A percentile compares a stretch with the other conserved stretches of the same genome.
These are phyloP conservation scores for Sarcophaga carnaria DNA, from an alignment of 2,888 invertebrate species.

Conservation along the genomic window DNA sequence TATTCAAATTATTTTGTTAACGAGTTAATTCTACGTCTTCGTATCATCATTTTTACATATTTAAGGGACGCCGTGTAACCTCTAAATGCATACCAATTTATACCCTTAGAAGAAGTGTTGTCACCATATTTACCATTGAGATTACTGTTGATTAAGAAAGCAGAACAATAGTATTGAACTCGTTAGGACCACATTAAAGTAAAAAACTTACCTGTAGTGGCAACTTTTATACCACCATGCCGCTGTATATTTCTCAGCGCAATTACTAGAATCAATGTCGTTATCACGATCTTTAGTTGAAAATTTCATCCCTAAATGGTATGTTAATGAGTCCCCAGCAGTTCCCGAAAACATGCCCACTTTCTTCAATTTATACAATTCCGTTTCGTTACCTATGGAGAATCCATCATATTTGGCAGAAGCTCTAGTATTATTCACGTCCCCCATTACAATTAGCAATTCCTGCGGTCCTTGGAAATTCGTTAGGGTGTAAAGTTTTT, in stretches of 20 bases:
- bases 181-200: too few species aligned
- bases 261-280: background rate
- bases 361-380: background rate
- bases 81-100: too few species aligned
- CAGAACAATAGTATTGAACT: too few species aligned
- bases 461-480: constrained; percentile 44
- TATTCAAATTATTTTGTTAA: too few species aligned
- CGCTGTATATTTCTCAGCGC: background rate
- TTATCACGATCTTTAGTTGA: constrained; percentile 5
- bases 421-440: background rate
- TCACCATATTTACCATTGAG: too few species aligned
- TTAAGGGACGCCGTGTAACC: too few species aligned
- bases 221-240: constrained; percentile 33
- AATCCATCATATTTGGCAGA: constrained; percentile 30
- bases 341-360: constrained; percentile 22
- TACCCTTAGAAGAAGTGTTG: too few species aligned
- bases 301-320: constrained; percentile 25
- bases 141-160: too few species aligned
- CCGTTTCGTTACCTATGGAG: background rate
- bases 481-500: constrained; percentile 44
- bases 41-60: too few species aligned
- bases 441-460: constrained; percentile 30
- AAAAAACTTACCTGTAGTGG: background rate
- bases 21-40: too few species aligned
- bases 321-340: constrained; percentile 24